phyloP scores from a whole-genome alignment of 2,797 vertebrate species.

The Danio aesculapii region DNA sequence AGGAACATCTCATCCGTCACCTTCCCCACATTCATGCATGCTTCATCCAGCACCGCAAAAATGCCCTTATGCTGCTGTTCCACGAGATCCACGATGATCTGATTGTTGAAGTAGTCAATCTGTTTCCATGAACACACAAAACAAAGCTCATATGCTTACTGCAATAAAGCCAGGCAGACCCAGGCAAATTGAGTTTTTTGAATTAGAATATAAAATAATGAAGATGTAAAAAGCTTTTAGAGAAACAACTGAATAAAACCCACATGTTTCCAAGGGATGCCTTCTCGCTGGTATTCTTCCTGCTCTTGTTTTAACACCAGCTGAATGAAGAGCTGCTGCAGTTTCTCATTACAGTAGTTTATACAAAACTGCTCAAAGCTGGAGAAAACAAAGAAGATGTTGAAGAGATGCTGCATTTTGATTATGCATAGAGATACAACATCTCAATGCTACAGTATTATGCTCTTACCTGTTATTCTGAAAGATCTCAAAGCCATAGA shows the following conservation, averaged over 20 bases:
- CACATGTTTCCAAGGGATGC: constrained; percentile 99
- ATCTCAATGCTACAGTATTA: neutral
- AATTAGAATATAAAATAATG: neutral
- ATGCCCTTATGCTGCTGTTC: constrained; percentile 98
- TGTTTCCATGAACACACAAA: constrained; percentile 62
- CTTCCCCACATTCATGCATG: constrained; percentile 98
- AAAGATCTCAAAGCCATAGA: constrained; percentile 99
- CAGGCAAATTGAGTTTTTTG: neutral
- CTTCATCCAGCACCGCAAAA: constrained; percentile 93
- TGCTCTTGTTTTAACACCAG: constrained; percentile 97
- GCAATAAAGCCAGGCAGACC: neutral
- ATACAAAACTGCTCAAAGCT: constrained; percentile 99
- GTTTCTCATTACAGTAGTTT: constrained; percentile 98
- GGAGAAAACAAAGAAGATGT: neutral
- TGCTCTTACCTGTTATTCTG: constrained; percentile 93
- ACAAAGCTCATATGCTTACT: neutral
- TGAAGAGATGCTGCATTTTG: neutral
- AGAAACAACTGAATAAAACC: constrained; percentile 57
- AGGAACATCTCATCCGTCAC: constrained; percentile 97
- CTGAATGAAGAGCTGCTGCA: constrained; percentile 98
- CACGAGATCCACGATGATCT: constrained; percentile 97
- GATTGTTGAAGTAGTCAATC: constrained; percentile 99
- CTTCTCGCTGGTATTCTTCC: constrained; percentile 96
- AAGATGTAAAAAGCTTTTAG: neutral
- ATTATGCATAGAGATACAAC: neutral